Percentiles rank a stretch among this genome's conserved stretches.
Conservation (phyloP, 2,113 vertebrate species). For the Puffinus mauretanicus region DNA sequence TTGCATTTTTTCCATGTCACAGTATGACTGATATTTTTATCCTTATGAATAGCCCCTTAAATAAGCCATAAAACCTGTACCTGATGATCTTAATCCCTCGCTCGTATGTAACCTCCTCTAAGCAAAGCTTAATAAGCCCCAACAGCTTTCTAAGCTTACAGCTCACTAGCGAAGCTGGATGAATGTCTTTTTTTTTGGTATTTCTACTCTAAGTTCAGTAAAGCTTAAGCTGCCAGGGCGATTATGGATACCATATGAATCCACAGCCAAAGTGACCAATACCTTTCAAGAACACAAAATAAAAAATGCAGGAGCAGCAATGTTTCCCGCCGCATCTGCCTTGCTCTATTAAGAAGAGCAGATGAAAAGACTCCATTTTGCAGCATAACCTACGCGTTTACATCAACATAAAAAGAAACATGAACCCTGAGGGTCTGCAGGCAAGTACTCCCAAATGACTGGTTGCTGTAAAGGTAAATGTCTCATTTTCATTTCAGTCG, state of each 20-base stretch:
- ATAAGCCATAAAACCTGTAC: background rate
- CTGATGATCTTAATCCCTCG: background rate
- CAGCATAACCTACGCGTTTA: background rate
- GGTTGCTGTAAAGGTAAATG: background rate
- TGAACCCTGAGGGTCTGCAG: background rate
- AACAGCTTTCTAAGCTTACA: slow-evolving; percentile 16
- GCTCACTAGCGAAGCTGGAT: background rate
- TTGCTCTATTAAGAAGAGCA: background rate
- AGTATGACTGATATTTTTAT: background rate
- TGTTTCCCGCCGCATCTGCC: background rate
- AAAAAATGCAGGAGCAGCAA: background rate
- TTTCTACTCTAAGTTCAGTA: slow-evolving; percentile 19
- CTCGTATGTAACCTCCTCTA: background rate
- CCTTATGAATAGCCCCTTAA: background rate
- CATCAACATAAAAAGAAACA: background rate
- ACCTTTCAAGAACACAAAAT: background rate
- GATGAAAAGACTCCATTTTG: background rate
- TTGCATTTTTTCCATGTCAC: background rate
- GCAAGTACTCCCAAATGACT: background rate
- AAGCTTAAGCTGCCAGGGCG: background rate
- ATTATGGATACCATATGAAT: background rate
- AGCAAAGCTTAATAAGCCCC: slow-evolving; percentile 9
- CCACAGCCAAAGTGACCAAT: background rate
- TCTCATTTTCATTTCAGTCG: background rate
- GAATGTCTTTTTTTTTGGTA: slow-evolving; percentile 2